phyloP scores from a whole-genome alignment of 2,888 invertebrate species.

The Formica aserva region DNA sequence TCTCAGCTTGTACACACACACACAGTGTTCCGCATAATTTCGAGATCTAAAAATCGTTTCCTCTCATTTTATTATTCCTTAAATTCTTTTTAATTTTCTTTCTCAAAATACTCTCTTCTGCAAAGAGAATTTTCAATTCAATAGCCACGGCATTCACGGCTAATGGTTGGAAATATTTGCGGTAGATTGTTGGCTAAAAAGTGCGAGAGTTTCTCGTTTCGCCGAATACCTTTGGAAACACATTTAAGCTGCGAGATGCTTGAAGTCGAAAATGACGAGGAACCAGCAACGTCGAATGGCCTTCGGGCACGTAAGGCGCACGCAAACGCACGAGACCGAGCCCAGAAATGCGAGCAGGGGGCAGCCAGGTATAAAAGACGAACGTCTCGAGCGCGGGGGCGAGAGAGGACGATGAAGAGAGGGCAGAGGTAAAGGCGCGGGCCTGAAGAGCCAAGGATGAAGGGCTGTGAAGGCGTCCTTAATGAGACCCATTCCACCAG shows the following conservation, averaged over 20 bases:
- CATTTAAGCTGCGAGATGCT: conserved; percentile 70
- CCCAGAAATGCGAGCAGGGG: conserved; percentile 68
- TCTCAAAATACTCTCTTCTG: background rate
- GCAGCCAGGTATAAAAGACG: conserved; percentile 77
- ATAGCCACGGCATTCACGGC: background rate
- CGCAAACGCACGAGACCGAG: conserved; percentile 64
- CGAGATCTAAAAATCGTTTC: background rate
- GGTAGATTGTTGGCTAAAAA: background rate
- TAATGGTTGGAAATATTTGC: background rate
- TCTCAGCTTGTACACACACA: background rate
- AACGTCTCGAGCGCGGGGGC: conserved; percentile 62
- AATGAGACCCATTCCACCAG: conserved; percentile 81
- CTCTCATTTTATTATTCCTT: background rate
- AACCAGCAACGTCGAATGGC: conserved; percentile 68
- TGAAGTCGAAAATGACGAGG: conserved; percentile 71
- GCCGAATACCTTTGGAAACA: conserved; percentile 54
- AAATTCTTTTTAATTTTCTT: background rate
- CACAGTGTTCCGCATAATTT: too few species aligned
- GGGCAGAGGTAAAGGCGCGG: conserved; percentile 63
- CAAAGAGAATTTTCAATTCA: conserved; percentile 4
- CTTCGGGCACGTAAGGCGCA: conserved; percentile 70
- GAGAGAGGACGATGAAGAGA: conserved; percentile 47
- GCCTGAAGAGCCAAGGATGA: conserved; percentile 76
- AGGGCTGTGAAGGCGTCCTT: conserved; percentile 81
- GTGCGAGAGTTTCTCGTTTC: conserved; percentile 40